Base-by-base conservation (phyloP, 2,888 invertebrate species). In the Branchipolynoe longqiensis region DNA sequence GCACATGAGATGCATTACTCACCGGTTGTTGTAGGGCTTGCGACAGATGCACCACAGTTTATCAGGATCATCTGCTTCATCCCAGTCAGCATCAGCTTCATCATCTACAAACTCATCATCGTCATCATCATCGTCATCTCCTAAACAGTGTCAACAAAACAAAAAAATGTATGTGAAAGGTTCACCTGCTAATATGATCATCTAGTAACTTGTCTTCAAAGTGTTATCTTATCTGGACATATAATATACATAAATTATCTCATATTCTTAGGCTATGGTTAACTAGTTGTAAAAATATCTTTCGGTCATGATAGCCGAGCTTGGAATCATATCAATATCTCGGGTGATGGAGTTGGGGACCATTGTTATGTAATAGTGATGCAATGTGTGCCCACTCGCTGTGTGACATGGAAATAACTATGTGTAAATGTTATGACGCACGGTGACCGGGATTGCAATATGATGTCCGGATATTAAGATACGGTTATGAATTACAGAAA, bases 41-140 rank as follows among this genome's bases (percentile, higher is more conserved):
- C 96, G 96, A 92, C 98, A 98, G 92, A 98, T 97, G 93, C 98
- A 98, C 98, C 98, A 98, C 83, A 98, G 94, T 92, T 97, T 96
- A 91, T 97, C 96, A 12, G 98, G 98, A 95, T 98, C 98, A 94
- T 98, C 98, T 94, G 98, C 97, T 1, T 91, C 90, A 48, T 91
- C 91, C 90, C 92, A 92, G 54, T 78, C 82, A 12, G 85, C 84
- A 85, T 69, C 83, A 22, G 83, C 73, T 33, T 62, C 85, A 38
- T 83, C 83, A n/a, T 58, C 48, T n/a, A 22, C 62, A 38, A 40
- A 31, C 83, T 62, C 62, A 38, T 36, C 83, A 0, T 62, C 83
- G 4, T 40, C 69, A 6, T 41, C 54, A 25, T 84, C 84, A 38
- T 41, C 64, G 28, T 82, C 82, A 48, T 69, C 73, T 31, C 64